A percentile compares a stretch with the other conserved stretches of the same genome.
Evolutionary conservation across 2,797 vertebrate species (phyloP).

Genomic region (Pangasius mekongensis): DNA sequence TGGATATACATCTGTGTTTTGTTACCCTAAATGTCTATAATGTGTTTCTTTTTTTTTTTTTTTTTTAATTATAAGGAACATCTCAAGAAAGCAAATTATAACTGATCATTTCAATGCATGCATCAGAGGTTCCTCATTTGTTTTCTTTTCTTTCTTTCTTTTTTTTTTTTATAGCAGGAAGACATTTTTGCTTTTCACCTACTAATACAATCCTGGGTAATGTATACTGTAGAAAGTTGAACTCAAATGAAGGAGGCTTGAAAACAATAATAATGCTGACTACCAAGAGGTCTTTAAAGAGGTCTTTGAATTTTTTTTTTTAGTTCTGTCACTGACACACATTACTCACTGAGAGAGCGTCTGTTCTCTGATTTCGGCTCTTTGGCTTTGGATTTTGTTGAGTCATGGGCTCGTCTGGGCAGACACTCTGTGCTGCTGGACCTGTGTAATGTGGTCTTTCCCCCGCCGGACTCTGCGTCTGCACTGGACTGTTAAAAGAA

Average conservation of each 20-base stretch:
- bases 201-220: background rate
- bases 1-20: background rate
- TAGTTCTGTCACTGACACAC: slow-evolving; percentile 8
- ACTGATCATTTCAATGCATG: background rate
- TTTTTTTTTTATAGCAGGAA: background rate
- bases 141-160: background rate
- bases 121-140: background rate
- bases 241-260: background rate
- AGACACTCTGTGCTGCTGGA: slow-evolving; percentile 86
- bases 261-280: background rate
- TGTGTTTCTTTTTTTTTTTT: background rate
- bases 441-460: slow-evolving; percentile 75
- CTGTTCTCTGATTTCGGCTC: slow-evolving; percentile 85
- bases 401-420: slow-evolving; percentile 76
- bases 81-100: background rate
- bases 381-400: slow-evolving; percentile 71
- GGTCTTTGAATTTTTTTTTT: background rate
- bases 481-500: slow-evolving; percentile 62
- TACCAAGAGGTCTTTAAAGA: background rate
- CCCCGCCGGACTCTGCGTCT: slow-evolving; percentile 58
- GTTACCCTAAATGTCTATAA: background rate
- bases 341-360: slow-evolving; percentile 90
- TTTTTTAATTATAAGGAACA: background rate
- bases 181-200: background rate
- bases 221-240: background rate